Evolutionary conservation across 2,888 invertebrate genomes (phyloP), one percentile per base, ranked within the genome.

Genomic region (Drosophila nigricruria): DNA sequence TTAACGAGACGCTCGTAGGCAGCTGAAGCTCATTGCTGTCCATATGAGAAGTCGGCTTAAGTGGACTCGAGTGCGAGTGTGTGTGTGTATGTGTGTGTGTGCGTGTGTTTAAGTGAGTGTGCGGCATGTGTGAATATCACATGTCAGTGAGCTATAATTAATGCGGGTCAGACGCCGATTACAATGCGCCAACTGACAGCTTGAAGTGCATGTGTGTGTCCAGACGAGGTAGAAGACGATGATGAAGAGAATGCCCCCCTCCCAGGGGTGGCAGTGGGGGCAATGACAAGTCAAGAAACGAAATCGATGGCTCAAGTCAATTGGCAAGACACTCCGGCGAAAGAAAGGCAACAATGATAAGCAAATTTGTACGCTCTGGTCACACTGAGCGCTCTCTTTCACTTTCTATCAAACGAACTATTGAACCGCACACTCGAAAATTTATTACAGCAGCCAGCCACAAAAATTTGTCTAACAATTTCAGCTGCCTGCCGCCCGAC

Each of bases 91-190:
- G 38, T 8, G 36, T 10, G 42, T 38, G 61, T 54, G 58, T 30
- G 62, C 16, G 62, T 54, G 56, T 57, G 62, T 45, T 50, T 27
- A 52, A 18, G 59, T 58, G 70, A 18, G 68, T 72, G 77, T 77
- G 71, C 65, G 70, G 77, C 81, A 80, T 81, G 88, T 84, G 87
- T 86, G 84, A 85, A 88, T 85, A 85, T 85, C 84, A 88, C 83
- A 85, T 85, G 84, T 88, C 84, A 88, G 84, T 85, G 84, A 86
- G 89, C 79, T 87, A 88, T 87, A 87, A 87, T 87, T 87, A 87
- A 87, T 89, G 88, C 86, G 86, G 86, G 89, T 89, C 86, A 87
- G 89, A 85, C 81, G 83, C 88, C 86, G 89, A 89, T 86, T 89
- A 89, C 89, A 88, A 88, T 89, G 86, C 88, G 81, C 88, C 82